Evolutionary conservation across 1,140 invertebrate genomes (phyloP).

Genomic region (Drosophila sucinea): DNA sequence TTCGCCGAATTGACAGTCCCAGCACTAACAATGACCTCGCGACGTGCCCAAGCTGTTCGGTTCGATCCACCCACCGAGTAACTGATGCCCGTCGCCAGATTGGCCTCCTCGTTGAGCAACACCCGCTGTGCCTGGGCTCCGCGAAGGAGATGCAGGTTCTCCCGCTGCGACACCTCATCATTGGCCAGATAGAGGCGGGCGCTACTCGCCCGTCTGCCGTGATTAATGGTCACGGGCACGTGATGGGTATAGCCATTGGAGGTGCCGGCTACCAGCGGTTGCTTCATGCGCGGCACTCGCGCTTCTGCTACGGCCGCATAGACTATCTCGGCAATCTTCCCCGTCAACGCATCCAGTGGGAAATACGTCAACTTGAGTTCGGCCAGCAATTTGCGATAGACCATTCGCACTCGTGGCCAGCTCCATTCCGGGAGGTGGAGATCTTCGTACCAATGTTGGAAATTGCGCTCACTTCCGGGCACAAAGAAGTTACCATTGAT

Average conservation of each 20-base stretch:
- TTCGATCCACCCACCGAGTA: conserved; percentile 84
- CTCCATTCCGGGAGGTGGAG: conserved; percentile 86
- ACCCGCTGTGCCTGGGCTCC: conserved; percentile 84
- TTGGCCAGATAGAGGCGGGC: conserved; percentile 85
- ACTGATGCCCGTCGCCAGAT: conserved; percentile 89
- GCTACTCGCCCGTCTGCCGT: conserved; percentile 85
- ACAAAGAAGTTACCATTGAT: conserved; percentile 90
- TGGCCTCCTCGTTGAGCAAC: conserved; percentile 85
- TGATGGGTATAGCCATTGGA: conserved; percentile 67
- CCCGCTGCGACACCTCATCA: conserved; percentile 85
- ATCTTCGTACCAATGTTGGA: conserved; percentile 86
- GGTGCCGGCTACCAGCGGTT: conserved; percentile 84
- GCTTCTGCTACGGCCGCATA: conserved; percentile 41
- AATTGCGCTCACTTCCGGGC: conserved; percentile 86
- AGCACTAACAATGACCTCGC: conserved; percentile 84
- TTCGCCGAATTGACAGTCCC: conserved; percentile 85
- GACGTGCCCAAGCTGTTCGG: conserved; percentile 11
- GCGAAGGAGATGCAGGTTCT: conserved; percentile 89
- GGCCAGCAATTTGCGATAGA: conserved; percentile 32
- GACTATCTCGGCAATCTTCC: conserved; percentile 83
- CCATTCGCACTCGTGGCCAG: conserved; percentile 87
- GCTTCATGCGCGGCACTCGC: conserved; percentile 84
- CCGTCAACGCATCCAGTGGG: neutral
- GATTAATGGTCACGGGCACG: conserved; percentile 84
- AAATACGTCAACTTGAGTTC: conserved; percentile 44